Percentiles rank a stretch among this genome's conserved stretches.
These are phyloP conservation scores for Polypedilum vanderplanki DNA, from an alignment of 1,140 invertebrate genomes.

Conservation along the genomic window DNA sequence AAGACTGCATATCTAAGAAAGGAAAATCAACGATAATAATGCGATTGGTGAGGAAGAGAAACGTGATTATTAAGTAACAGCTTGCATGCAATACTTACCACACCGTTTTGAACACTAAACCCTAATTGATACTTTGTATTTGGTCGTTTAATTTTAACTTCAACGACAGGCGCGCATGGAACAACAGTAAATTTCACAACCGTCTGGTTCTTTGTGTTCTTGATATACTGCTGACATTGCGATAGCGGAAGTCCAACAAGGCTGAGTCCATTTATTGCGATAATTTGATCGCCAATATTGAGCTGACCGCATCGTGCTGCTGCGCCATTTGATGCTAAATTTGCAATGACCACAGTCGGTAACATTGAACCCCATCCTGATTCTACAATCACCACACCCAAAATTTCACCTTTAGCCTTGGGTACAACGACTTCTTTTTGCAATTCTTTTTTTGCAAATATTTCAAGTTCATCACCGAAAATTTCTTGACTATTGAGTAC, in stretches of 20 bases:
- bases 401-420: conserved; percentile 94
- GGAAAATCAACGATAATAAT: background rate
- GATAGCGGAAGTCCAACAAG: conserved; percentile 95
- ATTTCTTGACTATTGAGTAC: conserved; percentile 98
- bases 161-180: conserved; percentile 97
- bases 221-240: conserved; percentile 97
- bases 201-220: conserved; percentile 96
- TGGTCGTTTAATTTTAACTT: conserved; percentile 97
- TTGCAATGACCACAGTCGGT: conserved; percentile 97
- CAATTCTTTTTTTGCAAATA: conserved; percentile 97
- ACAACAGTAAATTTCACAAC: conserved; percentile 98
- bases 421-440: conserved; percentile 98
- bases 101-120: conserved; percentile 99
- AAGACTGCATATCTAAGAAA: conserved; percentile 87
- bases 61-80: background rate
- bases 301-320: conserved; percentile 94
- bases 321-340: conserved; percentile 89
- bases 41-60: background rate
- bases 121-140: conserved; percentile 99
- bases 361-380: conserved; percentile 99
- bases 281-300: conserved; percentile 99
- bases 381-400: conserved; percentile 97
- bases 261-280: conserved; percentile 97
- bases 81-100: conserved; percentile 59
- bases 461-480: conserved; percentile 94